Evolutionary conservation across 2,888 invertebrate species (phyloP), one percentile per base, ranked within the genome.

Genomic region (Drosophila buzzatii): DNA sequence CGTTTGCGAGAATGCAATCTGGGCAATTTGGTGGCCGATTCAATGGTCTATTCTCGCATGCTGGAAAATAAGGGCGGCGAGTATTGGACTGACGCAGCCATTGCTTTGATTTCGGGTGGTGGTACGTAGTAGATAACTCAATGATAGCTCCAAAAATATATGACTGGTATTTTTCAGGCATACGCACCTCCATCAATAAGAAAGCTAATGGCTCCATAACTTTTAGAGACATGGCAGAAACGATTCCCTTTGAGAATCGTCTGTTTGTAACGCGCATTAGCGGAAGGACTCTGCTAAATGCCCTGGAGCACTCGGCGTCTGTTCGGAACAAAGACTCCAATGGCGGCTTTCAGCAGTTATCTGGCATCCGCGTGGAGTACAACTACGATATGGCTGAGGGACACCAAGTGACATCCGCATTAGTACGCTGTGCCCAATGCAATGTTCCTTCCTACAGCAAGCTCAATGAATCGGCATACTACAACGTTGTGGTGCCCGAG

Each of bases 341-440:
- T 31, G 98, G 98, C 0, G 96, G 96, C 76, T 98, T 98, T 90
- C 93, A 98, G 12, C 98, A 98, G 93, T 93, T 96, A 71, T 97
- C 98, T 10, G 98, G 98, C 1, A 78, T 96, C 14, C 94, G 93
- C 80, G 95, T 97, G 0, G 93, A 94, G 3, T 97, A 96, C 85
- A 95, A 98, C 92, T 93, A 96, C 37, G 92, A 92, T 2, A 94
- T 94, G 74, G 94, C 94, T 0, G 91, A 94, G 0, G 96, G 96
- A 8, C 92, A 94, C 0, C 94, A 97, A 82, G 96, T 98, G 0
- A 91, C 94, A 1, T 94, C 94, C 1, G 95, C 95, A 0, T 92
- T 94, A 62, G 95, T 95, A 0, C 94, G 95, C 9, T 98, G 98
- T 91, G 95, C 95, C 8, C 84, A 93, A 8, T 98, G 98, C 82